A percentile compares a stretch with the other conserved stretches of the same genome.
phyloP scores from a whole-genome alignment of 2,797 vertebrate genomes.

The Kryptopterus vitreolus region DNA sequence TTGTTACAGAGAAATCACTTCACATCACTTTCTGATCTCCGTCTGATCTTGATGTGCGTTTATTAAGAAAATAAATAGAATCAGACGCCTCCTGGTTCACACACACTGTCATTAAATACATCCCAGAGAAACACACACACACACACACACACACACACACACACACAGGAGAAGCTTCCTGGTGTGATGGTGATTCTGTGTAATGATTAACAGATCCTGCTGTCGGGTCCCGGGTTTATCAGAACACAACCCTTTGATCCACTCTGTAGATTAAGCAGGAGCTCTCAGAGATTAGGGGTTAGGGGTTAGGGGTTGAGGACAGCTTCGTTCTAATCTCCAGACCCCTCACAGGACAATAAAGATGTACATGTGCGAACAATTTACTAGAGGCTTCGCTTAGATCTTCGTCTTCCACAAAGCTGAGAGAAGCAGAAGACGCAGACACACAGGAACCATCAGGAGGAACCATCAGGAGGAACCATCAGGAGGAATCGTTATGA shows the following conservation, averaged over 20 bases:
- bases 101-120: no score
- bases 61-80: background rate
- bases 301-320: background rate
- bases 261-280: conserved; percentile 18
- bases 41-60: background rate
- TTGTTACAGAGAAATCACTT: background rate
- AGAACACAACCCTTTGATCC: conserved; percentile 25
- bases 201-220: conserved; percentile 31
- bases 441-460: background rate
- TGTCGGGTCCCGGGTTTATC: conserved; percentile 20
- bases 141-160: conserved; percentile 6
- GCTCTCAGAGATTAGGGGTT: conserved; percentile 9
- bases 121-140: background rate
- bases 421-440: background rate
- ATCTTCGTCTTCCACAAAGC: background rate
- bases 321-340: conserved; percentile 22
- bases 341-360: conserved; percentile 24
- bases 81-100: background rate
- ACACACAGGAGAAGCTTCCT: background rate
- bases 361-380: conserved; percentile 9
- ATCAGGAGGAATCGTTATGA: background rate
- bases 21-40: background rate
- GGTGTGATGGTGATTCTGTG: background rate
- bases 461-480: background rate
- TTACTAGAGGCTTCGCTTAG: conserved; percentile 1